phyloP scores from a whole-genome alignment of 2,888 invertebrate genomes.

The Nymphalis urticae region DNA sequence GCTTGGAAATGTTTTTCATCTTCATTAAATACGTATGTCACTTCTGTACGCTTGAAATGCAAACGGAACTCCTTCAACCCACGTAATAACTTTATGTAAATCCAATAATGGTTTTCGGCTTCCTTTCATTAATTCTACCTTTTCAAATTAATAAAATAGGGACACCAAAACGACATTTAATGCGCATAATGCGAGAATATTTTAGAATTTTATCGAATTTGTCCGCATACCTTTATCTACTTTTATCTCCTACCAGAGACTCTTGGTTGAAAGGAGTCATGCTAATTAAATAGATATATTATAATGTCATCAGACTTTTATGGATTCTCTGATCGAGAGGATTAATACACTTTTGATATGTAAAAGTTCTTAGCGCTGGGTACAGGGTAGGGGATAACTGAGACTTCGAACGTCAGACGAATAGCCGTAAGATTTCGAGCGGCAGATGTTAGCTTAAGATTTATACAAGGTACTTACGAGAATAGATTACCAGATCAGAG shows the following conservation, averaged over 20 bases:
- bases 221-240: neutral
- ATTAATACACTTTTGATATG: too few species aligned
- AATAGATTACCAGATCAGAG: too few species aligned
- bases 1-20: neutral
- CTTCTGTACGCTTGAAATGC: conserved; percentile 12
- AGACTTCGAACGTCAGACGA: too few species aligned
- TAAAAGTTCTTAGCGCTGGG: too few species aligned
- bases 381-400: too few species aligned
- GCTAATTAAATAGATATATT: neutral
- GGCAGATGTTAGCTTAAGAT: too few species aligned
- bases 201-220: neutral
- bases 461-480: too few species aligned
- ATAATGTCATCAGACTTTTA: too few species aligned
- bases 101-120: conserved; percentile 29
- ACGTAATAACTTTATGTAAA: conserved; percentile 34
- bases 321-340: too few species aligned
- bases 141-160: conserved; percentile 18
- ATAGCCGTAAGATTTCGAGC: too few species aligned
- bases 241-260: too few species aligned
- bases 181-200: conserved; percentile 30
- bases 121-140: conserved; percentile 30
- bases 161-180: conserved; percentile 30
- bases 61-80: conserved; percentile 18
- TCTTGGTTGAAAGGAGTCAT: neutral
- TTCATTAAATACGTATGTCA: conserved; percentile 15